Percentiles rank a stretch among this genome's conserved stretches.
Conservation (phyloP, 2,797 vertebrate genomes). For the Poeciliopsis gracilis region DNA sequence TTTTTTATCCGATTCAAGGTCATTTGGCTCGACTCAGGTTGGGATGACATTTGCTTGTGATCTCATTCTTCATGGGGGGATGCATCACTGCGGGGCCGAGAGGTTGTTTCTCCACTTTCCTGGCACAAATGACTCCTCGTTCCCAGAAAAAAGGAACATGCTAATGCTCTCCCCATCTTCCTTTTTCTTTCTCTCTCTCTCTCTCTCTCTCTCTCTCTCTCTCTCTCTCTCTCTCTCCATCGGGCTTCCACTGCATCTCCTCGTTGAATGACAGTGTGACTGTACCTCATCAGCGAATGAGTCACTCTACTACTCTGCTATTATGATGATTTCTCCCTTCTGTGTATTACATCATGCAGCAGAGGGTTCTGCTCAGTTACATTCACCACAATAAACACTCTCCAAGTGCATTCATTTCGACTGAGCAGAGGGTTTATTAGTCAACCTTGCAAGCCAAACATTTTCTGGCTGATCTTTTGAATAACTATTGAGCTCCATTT, state of each 20-base stretch:
- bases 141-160: constrained; percentile 78
- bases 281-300: constrained; percentile 80
- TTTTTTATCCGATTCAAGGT: constrained; percentile 71
- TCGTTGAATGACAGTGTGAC: constrained; percentile 75
- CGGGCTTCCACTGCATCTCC: constrained; percentile 69
- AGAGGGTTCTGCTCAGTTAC: constrained; percentile 72
- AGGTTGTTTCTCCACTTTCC: constrained; percentile 78
- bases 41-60: constrained; percentile 76
- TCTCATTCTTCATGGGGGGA: constrained; percentile 76
- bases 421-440: constrained; percentile 19
- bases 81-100: constrained; percentile 71
- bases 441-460: constrained; percentile 20
- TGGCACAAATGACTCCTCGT: constrained; percentile 81
- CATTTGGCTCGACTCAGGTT: constrained; percentile 69
- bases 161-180: constrained; percentile 58
- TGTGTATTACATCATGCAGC: constrained; percentile 79
- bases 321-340: constrained; percentile 81
- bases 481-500: constrained; percentile 35
- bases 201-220: constrained; percentile 27
- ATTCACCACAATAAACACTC: constrained; percentile 69
- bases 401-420: constrained; percentile 52
- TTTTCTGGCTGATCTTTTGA: constrained; percentile 40
- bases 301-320: constrained; percentile 80
- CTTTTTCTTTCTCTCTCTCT: no score
- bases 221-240: constrained; percentile 39